Percentiles rank a stretch among this genome's conserved stretches.
These are phyloP conservation scores for Glaucomys volans DNA, from an alignment of 2,113 vertebrate species.

Conservation along the genomic window DNA sequence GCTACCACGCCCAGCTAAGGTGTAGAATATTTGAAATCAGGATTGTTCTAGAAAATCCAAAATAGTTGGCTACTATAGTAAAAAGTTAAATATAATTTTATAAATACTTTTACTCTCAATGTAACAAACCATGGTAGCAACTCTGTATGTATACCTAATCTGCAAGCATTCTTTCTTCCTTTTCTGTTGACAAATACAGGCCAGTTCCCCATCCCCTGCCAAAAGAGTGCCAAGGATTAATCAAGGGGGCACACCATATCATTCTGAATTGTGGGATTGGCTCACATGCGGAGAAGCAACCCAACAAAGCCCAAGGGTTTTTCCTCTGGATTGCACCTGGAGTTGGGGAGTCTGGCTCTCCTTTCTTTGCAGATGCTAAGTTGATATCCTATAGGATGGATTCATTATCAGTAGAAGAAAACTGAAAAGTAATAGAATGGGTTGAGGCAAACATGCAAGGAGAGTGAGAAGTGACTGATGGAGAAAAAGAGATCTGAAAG, in stretches of 20 bases:
- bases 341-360: neutral
- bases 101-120: conserved; percentile 1
- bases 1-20: too few relatives aligned
- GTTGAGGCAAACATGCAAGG: neutral
- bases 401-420: neutral
- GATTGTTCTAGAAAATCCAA: neutral
- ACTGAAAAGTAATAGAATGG: neutral
- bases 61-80: neutral
- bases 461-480: neutral
- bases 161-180: neutral
- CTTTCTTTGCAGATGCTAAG: neutral
- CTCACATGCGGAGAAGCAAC: neutral
- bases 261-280: neutral
- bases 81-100: conserved; percentile 21
- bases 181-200: conserved; percentile 25
- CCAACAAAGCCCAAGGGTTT: neutral
- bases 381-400: neutral
- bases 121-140: neutral
- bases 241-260: neutral
- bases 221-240: neutral
- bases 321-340: neutral
- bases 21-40: conserved; percentile 8
- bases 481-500: neutral
- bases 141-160: neutral
- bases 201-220: neutral